A percentile compares a stretch with the other conserved stretches of the same genome.
Conservation (phyloP, 2,113 vertebrate species). For the Cebus imitator region DNA sequence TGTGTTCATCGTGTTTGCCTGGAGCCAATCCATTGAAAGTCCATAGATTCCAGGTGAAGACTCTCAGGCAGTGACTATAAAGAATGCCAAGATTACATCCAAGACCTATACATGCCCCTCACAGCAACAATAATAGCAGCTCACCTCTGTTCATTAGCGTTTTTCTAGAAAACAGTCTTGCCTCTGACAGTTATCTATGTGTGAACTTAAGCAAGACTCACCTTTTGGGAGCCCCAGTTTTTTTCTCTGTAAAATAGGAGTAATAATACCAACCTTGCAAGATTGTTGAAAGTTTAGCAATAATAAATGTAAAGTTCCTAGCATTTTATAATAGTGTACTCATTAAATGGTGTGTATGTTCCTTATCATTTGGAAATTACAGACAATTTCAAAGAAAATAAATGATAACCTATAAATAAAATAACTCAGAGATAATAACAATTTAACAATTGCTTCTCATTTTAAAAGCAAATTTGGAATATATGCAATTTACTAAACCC, state of each 20-base stretch:
- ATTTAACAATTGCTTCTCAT: not conserved
- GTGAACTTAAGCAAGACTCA: not conserved
- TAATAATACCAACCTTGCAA: not conserved
- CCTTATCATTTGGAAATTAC: not conserved
- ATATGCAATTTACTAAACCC: not conserved
- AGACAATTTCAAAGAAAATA: slow-evolving; percentile 28
- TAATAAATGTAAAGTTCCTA: slow-evolving; percentile 5
- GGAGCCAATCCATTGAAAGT: too few relatives aligned
- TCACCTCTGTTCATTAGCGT: not conserved
- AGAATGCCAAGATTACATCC: not conserved
- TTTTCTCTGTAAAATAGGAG: not conserved
- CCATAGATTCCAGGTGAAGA: not conserved
- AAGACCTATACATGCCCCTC: not conserved
- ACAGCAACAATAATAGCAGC: not conserved
- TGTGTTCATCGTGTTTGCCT: not conserved
- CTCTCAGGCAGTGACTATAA: not conserved
- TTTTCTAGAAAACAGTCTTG: not conserved
- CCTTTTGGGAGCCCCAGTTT: not conserved
- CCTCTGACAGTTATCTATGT: not conserved
- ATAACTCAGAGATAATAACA: not conserved
- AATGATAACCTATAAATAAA: slow-evolving; percentile 8
- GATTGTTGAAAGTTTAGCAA: not conserved
- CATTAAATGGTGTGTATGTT: not conserved
- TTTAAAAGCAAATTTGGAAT: not conserved
- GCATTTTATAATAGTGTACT: not conserved